Percentiles rank a stretch among this genome's conserved stretches.
These are phyloP conservation scores for Noctua fimbriata DNA, from an alignment of 2,888 invertebrate species.

Conservation along the genomic window DNA sequence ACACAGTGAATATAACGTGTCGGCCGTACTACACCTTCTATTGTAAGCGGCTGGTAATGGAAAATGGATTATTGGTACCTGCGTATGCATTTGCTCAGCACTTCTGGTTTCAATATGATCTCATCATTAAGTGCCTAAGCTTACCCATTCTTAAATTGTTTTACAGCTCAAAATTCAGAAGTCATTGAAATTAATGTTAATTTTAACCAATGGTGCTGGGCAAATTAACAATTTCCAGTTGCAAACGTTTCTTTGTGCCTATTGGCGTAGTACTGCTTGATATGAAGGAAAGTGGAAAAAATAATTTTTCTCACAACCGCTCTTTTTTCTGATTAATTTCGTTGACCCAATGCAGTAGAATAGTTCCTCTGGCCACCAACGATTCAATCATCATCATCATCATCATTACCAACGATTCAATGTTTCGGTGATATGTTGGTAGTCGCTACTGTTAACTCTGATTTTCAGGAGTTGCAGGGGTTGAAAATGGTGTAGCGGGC, in stretches of 20 bases:
- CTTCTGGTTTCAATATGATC: background rate
- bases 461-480: background rate
- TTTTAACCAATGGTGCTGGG: background rate
- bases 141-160: background rate
- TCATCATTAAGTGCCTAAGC: background rate
- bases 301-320: background rate
- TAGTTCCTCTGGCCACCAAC: background rate
- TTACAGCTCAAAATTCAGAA: background rate
- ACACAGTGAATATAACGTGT: conserved; percentile 11
- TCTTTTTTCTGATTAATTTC: background rate
- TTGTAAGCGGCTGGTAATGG: background rate
- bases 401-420: too few relatives aligned
- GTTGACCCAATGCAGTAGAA: background rate
- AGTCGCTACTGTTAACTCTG: background rate
- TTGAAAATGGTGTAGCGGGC: background rate
- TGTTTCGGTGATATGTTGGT: background rate
- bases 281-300: background rate
- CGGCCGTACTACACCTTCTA: background rate
- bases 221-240: background rate
- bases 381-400: too few relatives aligned
- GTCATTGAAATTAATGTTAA: background rate
- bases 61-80: background rate
- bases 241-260: background rate
- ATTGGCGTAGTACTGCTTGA: background rate
- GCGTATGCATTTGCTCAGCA: background rate